Conservation (phyloP, 2,888 invertebrate genomes). For the Petrolisthes manimaculis region DNA sequence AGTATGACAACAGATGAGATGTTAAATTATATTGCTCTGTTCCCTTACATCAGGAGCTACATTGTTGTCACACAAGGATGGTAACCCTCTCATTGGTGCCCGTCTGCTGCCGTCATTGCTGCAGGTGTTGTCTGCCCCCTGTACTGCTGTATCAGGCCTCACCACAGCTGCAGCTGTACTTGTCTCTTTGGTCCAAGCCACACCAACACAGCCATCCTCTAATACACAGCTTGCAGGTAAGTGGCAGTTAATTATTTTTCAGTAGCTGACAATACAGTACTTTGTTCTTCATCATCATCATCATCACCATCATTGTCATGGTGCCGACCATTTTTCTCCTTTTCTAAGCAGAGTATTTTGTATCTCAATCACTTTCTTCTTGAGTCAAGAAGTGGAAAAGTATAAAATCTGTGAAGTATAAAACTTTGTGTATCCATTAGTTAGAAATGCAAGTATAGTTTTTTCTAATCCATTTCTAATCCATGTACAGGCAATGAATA, state of each 20-base stretch:
- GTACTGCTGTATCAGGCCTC: constrained; percentile 54
- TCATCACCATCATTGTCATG: too few relatives aligned
- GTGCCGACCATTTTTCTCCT: too few relatives aligned
- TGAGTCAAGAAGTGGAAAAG: too few relatives aligned
- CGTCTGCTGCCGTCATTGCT: constrained; percentile 55
- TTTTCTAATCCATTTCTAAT: neutral
- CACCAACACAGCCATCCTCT: constrained; percentile 49
- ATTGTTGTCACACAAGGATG: constrained; percentile 54
- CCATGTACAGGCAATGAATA: constrained; percentile 50
- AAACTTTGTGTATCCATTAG: too few relatives aligned
- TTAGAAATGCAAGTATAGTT: neutral
- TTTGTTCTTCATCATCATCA: too few relatives aligned
- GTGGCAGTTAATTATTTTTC: neutral
- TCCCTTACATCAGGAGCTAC: constrained; percentile 44
- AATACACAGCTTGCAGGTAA: constrained; percentile 59
- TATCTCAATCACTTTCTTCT: too few relatives aligned
- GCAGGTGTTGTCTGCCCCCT: constrained; percentile 54
- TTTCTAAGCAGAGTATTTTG: too few relatives aligned
- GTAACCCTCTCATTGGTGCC: constrained; percentile 61
- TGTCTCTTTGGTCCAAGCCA: constrained; percentile 60
- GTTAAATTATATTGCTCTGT: too few relatives aligned
- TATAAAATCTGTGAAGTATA: too few relatives aligned
- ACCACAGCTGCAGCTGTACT: constrained; percentile 59
- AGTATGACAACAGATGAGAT: too few relatives aligned
- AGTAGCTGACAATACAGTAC: neutral